phyloP scores from a whole-genome alignment of 92 coral and sea anemone genomes.

The Palythoa grandiflora region DNA sequence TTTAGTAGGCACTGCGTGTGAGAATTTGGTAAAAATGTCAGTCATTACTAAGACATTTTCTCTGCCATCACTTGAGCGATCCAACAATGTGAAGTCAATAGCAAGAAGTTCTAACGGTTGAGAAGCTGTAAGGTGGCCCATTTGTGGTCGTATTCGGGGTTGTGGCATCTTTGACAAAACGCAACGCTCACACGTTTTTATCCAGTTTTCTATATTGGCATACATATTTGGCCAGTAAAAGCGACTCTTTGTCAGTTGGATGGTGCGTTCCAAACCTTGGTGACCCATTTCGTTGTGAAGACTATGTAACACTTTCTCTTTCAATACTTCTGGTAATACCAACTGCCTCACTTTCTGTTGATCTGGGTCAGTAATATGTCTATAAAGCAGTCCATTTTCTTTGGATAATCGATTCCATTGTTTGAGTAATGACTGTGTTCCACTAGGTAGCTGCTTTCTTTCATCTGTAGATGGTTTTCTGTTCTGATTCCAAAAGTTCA shows the following conservation, averaged over 20 bases:
- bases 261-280: constrained; percentile 49
- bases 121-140: constrained; percentile 63
- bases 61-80: constrained; percentile 58
- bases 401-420: constrained; percentile 20
- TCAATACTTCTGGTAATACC: constrained; percentile 37
- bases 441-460: constrained; percentile 9
- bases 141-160: constrained; percentile 54
- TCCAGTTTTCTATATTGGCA: constrained; percentile 57
- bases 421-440: constrained; percentile 39
- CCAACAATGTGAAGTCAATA: constrained; percentile 62
- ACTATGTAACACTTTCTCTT: constrained; percentile 47
- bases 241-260: constrained; percentile 47
- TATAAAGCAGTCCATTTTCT: constrained; percentile 36
- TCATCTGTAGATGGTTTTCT: constrained; percentile 30
- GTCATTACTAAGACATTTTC: constrained; percentile 69
- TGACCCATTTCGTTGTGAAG: constrained; percentile 50
- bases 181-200: constrained; percentile 63
- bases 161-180: constrained; percentile 62
- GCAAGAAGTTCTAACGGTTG: constrained; percentile 68
- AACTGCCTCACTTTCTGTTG: constrained; percentile 45
- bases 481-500: constrained; percentile 23
- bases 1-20: constrained; percentile 64
- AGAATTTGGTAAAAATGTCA: constrained; percentile 67
- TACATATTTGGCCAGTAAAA: constrained; percentile 67
- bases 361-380: constrained; percentile 16